Percentiles rank a stretch among this genome's conserved stretches.
Evolutionary conservation across 2,888 invertebrate genomes (phyloP).

Genomic region (Tenthredo amoena): DNA sequence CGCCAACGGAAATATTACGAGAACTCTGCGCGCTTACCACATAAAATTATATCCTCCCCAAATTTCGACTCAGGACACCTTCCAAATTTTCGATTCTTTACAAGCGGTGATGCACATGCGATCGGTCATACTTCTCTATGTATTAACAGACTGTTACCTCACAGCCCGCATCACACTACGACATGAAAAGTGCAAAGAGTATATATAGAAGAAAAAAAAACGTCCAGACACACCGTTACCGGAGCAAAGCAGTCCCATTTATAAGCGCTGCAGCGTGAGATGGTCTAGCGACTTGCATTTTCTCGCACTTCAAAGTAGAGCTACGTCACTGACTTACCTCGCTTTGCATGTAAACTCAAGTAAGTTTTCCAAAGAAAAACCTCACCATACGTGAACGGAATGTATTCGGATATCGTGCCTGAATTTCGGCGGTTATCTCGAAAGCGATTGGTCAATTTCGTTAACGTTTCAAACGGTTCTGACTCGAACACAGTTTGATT

Average conservation of each 20-base stretch:
- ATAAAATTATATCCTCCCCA: constrained; percentile 8
- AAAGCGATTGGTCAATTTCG: not conserved
- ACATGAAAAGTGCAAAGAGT: not conserved
- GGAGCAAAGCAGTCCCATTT: constrained; percentile 36
- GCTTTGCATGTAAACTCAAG: constrained; percentile 14
- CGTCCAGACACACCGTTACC: not conserved
- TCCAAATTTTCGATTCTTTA: not conserved
- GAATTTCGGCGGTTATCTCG: not conserved
- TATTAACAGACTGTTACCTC: not conserved
- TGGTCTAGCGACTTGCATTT: constrained; percentile 29
- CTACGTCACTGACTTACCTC: not conserved
- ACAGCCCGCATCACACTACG: not conserved
- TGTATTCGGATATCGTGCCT: not conserved
- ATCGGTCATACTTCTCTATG: not conserved
- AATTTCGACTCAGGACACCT: not conserved
- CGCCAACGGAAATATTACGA: constrained; percentile 36
- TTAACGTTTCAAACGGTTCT: not conserved
- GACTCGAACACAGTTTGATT: constrained; percentile 13
- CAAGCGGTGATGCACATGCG: constrained; percentile 5
- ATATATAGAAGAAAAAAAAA: not conserved
- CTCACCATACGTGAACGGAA: not conserved
- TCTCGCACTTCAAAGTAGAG: constrained; percentile 14
- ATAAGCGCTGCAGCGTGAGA: constrained; percentile 28
- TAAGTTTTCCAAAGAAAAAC: not conserved
- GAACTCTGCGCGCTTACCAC: not conserved